These are phyloP conservation scores for Ectropis crepuscularia DNA, from an alignment of 2,888 invertebrate species.

Conservation along the genomic window DNA sequence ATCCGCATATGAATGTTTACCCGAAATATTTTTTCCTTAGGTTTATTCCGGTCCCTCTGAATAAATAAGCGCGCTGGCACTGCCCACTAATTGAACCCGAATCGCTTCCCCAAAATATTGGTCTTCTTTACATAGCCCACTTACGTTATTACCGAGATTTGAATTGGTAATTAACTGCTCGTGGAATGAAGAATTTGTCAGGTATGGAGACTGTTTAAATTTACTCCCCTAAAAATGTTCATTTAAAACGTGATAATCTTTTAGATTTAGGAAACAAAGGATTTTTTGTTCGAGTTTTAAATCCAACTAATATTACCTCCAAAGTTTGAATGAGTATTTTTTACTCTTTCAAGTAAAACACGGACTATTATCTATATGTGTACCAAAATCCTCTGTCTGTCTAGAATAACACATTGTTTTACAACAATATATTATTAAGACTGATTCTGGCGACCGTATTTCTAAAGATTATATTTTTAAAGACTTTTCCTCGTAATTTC, in stretches of 20 bases:
- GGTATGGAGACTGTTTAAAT: neutral
- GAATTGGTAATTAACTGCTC: slow-evolving; percentile 55
- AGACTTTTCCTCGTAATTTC: too few species aligned
- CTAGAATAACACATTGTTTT: too few species aligned
- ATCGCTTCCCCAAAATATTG: slow-evolving; percentile 55
- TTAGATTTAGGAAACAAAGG: too few species aligned
- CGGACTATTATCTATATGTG: too few species aligned
- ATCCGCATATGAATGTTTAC: slow-evolving; percentile 68
- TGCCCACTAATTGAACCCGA: slow-evolving; percentile 66
- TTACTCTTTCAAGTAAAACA: too few species aligned
- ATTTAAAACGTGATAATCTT: neutral
- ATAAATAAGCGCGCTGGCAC: slow-evolving; percentile 66
- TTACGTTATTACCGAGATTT: slow-evolving; percentile 55
- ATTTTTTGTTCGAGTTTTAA: too few species aligned
- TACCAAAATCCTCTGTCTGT: too few species aligned
- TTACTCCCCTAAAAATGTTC: neutral
- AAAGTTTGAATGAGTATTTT: too few species aligned
- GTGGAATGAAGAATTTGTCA: slow-evolving; percentile 15
- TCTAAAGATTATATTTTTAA: too few species aligned
- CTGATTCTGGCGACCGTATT: too few species aligned
- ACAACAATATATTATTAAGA: too few species aligned
- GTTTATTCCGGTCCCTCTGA: slow-evolving; percentile 64
- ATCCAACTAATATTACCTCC: too few species aligned
- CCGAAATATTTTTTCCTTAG: slow-evolving; percentile 62
- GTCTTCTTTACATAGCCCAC: slow-evolving; percentile 49